Evolutionary conservation across 2,113 vertebrate species (phyloP).

Genomic region (Enhydra lutris): DNA sequence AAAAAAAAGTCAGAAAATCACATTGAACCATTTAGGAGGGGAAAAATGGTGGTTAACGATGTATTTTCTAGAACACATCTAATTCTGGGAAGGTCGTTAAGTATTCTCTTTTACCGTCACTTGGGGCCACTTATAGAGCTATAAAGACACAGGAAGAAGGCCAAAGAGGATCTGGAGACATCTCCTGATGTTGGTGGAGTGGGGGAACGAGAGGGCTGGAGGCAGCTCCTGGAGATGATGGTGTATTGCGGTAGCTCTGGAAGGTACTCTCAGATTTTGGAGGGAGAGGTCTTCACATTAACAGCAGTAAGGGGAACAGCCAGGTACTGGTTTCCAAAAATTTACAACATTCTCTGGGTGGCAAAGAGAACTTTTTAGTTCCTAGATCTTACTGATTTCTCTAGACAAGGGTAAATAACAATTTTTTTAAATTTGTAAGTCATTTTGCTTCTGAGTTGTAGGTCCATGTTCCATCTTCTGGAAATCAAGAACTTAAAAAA

Average conservation of each 20-base stretch:
- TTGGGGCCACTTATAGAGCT: neutral
- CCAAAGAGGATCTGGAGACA: neutral
- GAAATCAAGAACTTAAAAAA: neutral
- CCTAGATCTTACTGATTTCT: neutral
- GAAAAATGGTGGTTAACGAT: constrained; percentile 8
- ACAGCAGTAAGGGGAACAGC: neutral
- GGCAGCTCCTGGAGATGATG: neutral
- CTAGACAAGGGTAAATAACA: neutral
- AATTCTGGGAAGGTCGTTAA: constrained; percentile 66
- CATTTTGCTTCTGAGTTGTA: neutral
- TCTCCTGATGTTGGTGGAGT: neutral
- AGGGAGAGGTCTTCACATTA: neutral
- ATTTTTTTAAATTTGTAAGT: neutral
- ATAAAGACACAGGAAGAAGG: neutral
- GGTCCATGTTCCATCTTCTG: neutral
- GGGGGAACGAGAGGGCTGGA: neutral
- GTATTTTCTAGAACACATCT: constrained; percentile 67
- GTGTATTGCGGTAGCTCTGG: neutral
- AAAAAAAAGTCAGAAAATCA: neutral
- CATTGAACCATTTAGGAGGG: neutral
- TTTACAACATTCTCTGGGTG: neutral
- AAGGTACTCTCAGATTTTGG: neutral
- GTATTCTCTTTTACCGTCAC: constrained; percentile 60
- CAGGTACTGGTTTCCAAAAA: neutral
- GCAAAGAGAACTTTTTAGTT: neutral